Evolutionary conservation across 2,797 vertebrate genomes (phyloP).

Genomic region (Pogoniulus pusillus): DNA sequence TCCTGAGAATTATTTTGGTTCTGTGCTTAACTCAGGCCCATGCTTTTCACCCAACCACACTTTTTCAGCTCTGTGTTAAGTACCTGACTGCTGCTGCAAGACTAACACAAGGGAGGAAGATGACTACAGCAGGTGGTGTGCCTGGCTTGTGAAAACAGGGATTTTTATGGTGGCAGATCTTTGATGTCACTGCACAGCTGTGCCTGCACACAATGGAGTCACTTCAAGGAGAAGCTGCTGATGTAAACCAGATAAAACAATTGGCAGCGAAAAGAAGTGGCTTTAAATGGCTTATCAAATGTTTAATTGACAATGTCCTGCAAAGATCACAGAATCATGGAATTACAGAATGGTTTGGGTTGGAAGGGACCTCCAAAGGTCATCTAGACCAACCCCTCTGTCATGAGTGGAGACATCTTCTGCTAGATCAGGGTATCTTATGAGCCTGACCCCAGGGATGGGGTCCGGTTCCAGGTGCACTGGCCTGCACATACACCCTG

Average conservation of each 20-base stretch:
- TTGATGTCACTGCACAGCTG: not conserved
- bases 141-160: not conserved
- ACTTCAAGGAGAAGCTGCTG: not conserved
- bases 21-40: not conserved
- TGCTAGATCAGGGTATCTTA: no score
- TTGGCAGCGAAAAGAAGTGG: not conserved
- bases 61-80: not conserved
- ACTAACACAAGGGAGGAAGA: not conserved
- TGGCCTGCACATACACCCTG: not conserved
- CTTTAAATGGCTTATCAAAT: not conserved
- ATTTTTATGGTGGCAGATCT: not conserved
- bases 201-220: not conserved
- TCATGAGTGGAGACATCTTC: no score
- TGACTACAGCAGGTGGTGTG: rapidly evolving
- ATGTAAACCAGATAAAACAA: not conserved
- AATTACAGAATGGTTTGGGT: no score
- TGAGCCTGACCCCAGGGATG: no score
- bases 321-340: not conserved
- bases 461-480: not conserved
- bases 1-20: not conserved
- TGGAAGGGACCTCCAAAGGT: no score
- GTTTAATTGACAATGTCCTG: not conserved
- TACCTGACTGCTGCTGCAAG: not conserved
- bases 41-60: not conserved
- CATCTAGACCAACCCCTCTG: no score